Conservation (phyloP, 2,888 invertebrate species). For the Phengaris arion region DNA sequence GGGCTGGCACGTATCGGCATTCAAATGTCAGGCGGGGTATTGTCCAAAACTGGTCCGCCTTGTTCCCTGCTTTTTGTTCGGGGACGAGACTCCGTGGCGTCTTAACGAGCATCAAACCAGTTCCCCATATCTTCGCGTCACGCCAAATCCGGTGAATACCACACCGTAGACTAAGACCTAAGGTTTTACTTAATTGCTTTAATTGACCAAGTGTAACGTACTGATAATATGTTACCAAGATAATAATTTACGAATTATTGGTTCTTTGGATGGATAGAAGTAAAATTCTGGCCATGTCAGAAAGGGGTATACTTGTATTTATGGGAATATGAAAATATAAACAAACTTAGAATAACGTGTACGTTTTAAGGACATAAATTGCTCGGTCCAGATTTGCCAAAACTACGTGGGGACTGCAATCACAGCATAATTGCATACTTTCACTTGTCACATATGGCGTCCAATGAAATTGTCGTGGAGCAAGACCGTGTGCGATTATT, state of each 20-base stretch:
- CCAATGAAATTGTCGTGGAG: conserved; percentile 61
- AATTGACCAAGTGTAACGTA: background rate
- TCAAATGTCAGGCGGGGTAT: conserved; percentile 68
- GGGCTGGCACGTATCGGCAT: conserved; percentile 61
- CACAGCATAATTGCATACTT: conserved; percentile 58
- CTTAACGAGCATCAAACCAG: conserved; percentile 72
- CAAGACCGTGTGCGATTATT: conserved; percentile 59
- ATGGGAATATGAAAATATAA: background rate
- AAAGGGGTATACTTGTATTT: too few relatives aligned
- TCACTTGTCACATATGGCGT: conserved; percentile 56
- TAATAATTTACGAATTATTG: too few relatives aligned
- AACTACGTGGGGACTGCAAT: background rate
- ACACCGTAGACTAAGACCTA: conserved; percentile 52
- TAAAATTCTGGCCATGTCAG: too few relatives aligned
- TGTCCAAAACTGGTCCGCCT: conserved; percentile 67
- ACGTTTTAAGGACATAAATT: background rate
- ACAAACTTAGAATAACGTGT: background rate
- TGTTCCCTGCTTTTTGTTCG: conserved; percentile 66
- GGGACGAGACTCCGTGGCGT: conserved; percentile 71
- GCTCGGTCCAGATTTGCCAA: background rate
- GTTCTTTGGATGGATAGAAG: too few relatives aligned
- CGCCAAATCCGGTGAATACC: conserved; percentile 66
- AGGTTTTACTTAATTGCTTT: background rate
- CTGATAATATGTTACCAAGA: too few relatives aligned
- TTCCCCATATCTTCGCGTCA: conserved; percentile 66